phyloP scores from a whole-genome alignment of 1,140 invertebrate genomes.

The Acromyrmex heyeri region DNA sequence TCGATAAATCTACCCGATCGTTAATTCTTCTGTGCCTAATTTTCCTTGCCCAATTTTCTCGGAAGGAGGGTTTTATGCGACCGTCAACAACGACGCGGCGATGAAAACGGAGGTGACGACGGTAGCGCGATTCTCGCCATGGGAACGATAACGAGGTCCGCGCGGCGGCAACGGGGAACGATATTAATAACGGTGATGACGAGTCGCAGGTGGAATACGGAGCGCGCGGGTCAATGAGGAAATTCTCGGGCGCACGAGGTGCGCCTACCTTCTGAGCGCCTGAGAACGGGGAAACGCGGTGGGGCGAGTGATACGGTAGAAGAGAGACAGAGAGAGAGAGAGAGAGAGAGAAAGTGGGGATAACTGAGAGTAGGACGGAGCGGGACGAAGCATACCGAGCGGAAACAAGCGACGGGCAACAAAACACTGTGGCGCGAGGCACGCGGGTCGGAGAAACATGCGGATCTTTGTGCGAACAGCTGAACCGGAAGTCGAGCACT shows the following conservation, averaged over 20 bases:
- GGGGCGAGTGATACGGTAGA: not conserved
- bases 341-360: conserved; percentile 32
- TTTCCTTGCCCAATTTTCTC: not conserved
- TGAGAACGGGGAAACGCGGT: not conserved
- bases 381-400: conserved; percentile 38
- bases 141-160: conserved; percentile 63
- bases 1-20: not conserved
- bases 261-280: conserved; percentile 60
- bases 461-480: conserved; percentile 74
- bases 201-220: conserved; percentile 65
- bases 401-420: conserved; percentile 29
- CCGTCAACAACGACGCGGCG: not conserved
- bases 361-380: conserved; percentile 51
- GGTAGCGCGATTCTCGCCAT: conserved; percentile 36
- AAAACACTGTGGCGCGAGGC: conserved; percentile 41
- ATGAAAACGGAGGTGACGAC: conserved; percentile 60
- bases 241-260: conserved; percentile 62
- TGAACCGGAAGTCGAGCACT: conserved; percentile 75
- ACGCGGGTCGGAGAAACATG: conserved; percentile 72
- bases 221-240: conserved; percentile 66
- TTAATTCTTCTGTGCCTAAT: not conserved
- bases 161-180: conserved; percentile 59
- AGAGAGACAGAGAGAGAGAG: conserved; percentile 49
- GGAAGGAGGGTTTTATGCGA: not conserved
- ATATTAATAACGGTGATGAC: conserved; percentile 61